These are phyloP conservation scores for Diceros bicornis DNA, from an alignment of 2,797 vertebrate genomes.

Conservation along the genomic window DNA sequence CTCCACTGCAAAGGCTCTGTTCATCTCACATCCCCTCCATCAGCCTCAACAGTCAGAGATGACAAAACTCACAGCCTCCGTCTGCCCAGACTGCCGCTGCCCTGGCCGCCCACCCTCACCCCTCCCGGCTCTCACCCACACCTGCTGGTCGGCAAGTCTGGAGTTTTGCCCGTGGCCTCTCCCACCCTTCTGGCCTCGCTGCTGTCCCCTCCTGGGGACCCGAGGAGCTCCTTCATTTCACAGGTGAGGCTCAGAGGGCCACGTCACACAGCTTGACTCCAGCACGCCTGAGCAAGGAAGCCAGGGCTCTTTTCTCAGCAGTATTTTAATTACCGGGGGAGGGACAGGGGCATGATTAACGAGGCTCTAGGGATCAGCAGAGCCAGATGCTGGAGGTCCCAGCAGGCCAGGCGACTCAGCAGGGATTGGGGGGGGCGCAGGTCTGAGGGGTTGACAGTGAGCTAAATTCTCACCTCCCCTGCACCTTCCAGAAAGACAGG, in stretches of 20 bases:
- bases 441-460: neutral
- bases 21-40: no score
- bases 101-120: neutral
- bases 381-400: conserved; percentile 29
- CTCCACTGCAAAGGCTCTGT: neutral
- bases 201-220: neutral
- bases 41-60: neutral
- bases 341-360: conserved; percentile 29
- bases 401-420: conserved; percentile 53
- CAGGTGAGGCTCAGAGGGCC: neutral
- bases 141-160: neutral
- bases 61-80: neutral
- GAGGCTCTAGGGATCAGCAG: conserved; percentile 61
- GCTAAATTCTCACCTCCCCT: neutral
- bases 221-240: neutral
- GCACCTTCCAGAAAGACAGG: neutral
- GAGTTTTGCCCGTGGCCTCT: accelerated
- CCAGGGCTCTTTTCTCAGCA: neutral
- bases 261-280: neutral
- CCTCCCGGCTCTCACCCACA: accelerated
- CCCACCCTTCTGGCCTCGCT: neutral
- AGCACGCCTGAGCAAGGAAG: neutral
- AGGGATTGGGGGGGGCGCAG: neutral
- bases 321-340: conserved; percentile 68
- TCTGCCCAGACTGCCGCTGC: neutral